phyloP scores from a whole-genome alignment of 2,113 vertebrate genomes.

The Oophaga pumilio region DNA sequence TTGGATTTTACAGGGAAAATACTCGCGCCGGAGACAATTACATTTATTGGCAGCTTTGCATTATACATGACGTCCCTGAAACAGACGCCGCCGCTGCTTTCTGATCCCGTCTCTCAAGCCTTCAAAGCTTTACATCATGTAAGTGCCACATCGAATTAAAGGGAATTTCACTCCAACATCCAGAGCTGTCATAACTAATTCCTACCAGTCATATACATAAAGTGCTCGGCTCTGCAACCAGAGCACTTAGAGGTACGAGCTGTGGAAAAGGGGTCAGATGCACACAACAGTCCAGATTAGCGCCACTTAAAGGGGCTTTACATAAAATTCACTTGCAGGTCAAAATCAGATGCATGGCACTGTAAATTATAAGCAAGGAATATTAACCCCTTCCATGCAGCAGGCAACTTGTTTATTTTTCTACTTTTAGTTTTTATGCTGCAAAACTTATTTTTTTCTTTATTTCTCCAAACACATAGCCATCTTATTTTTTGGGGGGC shows the following conservation, averaged over 20 bases:
- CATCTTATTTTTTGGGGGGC: too few relatives aligned
- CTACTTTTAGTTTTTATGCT: too few relatives aligned
- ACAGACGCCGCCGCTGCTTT: neutral
- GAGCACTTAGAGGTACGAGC: neutral
- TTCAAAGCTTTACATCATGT: slow-evolving; percentile 1
- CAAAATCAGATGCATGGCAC: too few relatives aligned
- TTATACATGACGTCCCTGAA: slow-evolving; percentile 26
- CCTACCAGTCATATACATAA: neutral
- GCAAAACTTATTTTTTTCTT: too few relatives aligned
- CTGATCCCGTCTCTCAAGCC: neutral
- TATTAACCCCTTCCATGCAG: too few relatives aligned
- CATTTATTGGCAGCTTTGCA: slow-evolving; percentile 34
- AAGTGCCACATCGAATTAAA: slow-evolving; percentile 14
- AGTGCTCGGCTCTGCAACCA: too few relatives aligned
- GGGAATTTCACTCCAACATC: neutral
- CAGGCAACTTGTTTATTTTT: too few relatives aligned
- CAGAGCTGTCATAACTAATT: slow-evolving; percentile 14
- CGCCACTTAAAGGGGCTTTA: neutral
- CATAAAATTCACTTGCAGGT: too few relatives aligned
- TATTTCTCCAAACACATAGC: too few relatives aligned
- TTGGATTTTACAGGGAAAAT: neutral
- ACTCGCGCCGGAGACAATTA: neutral
- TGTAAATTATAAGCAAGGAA: too few relatives aligned
- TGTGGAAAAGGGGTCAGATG: neutral
- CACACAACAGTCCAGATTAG: neutral